These are phyloP conservation scores for Lepeophtheirus nordmannii DNA, from an alignment of 2,888 invertebrate genomes.

Conservation along the genomic window DNA sequence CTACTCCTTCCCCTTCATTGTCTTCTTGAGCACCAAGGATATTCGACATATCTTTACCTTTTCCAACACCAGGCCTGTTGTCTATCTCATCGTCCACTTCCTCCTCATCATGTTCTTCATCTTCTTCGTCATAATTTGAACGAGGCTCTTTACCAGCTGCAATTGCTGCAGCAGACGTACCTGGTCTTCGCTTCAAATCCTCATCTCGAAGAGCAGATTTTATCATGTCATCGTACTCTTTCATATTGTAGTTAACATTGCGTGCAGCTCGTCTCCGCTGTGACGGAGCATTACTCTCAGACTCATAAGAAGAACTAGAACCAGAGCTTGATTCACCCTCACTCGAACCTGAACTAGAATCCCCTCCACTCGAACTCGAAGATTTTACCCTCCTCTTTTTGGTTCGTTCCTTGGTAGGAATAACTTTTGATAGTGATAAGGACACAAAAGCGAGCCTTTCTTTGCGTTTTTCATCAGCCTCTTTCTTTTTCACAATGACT, in stretches of 20 bases:
- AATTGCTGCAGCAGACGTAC: not conserved
- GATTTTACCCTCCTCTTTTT: not conserved
- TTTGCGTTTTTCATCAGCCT: slow-evolving; percentile 20
- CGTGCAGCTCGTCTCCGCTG: slow-evolving; percentile 46
- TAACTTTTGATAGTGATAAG: slow-evolving; percentile 13
- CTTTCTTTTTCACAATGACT: slow-evolving; percentile 20
- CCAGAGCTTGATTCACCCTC: slow-evolving; percentile 27
- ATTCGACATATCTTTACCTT: slow-evolving; percentile 83
- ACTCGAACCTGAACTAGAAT: slow-evolving; percentile 26
- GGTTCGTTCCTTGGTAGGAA: slow-evolving; percentile 20
- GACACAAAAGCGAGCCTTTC: slow-evolving; percentile 23
- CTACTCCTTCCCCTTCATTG: slow-evolving; percentile 40
- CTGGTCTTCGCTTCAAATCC: not conserved
- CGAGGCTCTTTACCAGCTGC: slow-evolving; percentile 6
- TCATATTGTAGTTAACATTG: slow-evolving; percentile 53
- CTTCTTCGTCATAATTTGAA: slow-evolving; percentile 6
- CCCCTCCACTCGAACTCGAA: slow-evolving; percentile 25
- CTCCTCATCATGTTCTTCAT: slow-evolving; percentile 11
- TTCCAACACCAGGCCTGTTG: slow-evolving; percentile 45
- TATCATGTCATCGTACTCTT: slow-evolving; percentile 89
- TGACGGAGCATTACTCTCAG: slow-evolving; percentile 30
- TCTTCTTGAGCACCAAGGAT: slow-evolving; percentile 54
- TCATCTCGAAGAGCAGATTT: slow-evolving; percentile 52
- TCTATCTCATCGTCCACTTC: slow-evolving; percentile 24
- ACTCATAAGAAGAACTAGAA: slow-evolving; percentile 15